Conservation (phyloP, 1,140 invertebrate species). For the Trichoplusia ni region DNA sequence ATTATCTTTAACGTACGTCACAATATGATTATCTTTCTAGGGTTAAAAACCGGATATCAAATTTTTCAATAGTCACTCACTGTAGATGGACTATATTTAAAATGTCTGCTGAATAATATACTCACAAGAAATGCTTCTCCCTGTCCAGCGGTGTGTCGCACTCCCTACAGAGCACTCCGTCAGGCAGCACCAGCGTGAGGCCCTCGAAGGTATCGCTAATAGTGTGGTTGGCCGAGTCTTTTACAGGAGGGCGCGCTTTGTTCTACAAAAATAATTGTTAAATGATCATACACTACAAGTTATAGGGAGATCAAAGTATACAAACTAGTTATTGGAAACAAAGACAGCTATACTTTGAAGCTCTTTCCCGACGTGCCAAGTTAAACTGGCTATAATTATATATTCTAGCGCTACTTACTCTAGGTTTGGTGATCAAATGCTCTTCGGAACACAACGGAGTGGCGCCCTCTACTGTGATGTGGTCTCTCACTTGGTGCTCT, state of each 20-base stretch:
- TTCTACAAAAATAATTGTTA: slow-evolving; percentile 50
- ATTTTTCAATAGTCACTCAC: neutral
- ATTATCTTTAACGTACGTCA: no score
- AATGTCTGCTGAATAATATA: slow-evolving; percentile 15
- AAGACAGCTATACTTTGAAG: no score
- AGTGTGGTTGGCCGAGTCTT: slow-evolving; percentile 70
- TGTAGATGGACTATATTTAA: neutral
- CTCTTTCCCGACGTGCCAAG: no score
- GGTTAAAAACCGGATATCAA: neutral
- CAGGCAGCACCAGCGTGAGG: slow-evolving; percentile 78
- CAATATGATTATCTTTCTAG: no score
- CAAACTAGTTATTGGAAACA: no score
- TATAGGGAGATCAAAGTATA: no score
- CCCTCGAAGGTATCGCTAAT: slow-evolving; percentile 70
- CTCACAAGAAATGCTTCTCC: slow-evolving; percentile 87
- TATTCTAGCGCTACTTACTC: no score
- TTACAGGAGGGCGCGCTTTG: slow-evolving; percentile 79
- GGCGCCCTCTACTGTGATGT: slow-evolving; percentile 65
- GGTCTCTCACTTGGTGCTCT: slow-evolving; percentile 81
- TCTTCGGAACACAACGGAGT: slow-evolving; percentile 69
- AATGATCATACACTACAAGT: no score
- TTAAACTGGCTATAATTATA: no score
- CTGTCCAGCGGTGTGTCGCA: slow-evolving; percentile 86
- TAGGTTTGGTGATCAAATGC: slow-evolving; percentile 76
- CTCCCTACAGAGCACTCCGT: slow-evolving; percentile 84